phyloP scores from a whole-genome alignment of 2,113 vertebrate species.

The rabbit (Oryctolagus cuniculus) region mOryCun1.1 NC_091435.1:123915501-123916000 shows the following conservation, averaged over 20 bases:
- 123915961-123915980: no score
- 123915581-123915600: not conserved
- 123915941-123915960: no score
- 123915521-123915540: not conserved
- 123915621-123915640: not conserved
- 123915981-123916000: not conserved
- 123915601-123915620: constrained; percentile 39
- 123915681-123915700: not conserved
- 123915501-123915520: not conserved
- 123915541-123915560: not conserved
- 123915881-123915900: not conserved
- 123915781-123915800: not conserved
- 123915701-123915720: not conserved
- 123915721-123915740: not conserved
- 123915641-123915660: constrained; percentile 25
- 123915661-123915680: not conserved
- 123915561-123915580: not conserved
- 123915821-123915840: not conserved
- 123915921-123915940: not conserved
- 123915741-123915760: not conserved
- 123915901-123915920: not conserved
- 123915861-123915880: not conserved
- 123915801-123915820: not conserved
- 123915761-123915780: not conserved
- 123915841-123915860: not conserved